Base-by-base conservation (phyloP, 2,888 invertebrate species). In the Proisotoma minuta region DNA sequence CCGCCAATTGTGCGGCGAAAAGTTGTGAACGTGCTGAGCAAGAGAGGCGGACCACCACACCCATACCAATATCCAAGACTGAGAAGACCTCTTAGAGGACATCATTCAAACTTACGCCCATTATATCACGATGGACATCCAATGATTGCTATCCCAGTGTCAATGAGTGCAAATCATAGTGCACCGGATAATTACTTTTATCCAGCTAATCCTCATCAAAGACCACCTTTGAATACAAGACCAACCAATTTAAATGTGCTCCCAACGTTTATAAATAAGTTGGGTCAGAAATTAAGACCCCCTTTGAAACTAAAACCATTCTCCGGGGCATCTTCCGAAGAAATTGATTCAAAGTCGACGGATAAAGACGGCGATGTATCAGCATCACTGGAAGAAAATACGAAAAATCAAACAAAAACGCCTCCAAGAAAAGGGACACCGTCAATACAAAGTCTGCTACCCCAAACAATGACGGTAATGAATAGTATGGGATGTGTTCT, bases 401-500 rank as follows among this genome's bases (percentile, higher is more conserved):
- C 26, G 27, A 26, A 43, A 20, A n/a, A 43, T n/a, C 34, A 52
- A 12, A 26, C n/a, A 4, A 18, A 29, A 3, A 57, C 39, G 26
- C 62, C 57, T 29, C 57, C 57, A 5, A 50, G 50, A 18, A 8
- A 40, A 1, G 57, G 61, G 10, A 50, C 22, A 12, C 39, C 28
- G 4, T 34, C 39, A 2, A 5, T 57, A n/a, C 52, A 23, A 27
- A 59, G 50, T n/a, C 29, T 68, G 10, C 48, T 62, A 4, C 62
- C 68, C 2, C 68, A 60, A 34, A 59, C 62, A 18, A 58, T 43
- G 24, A 65, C 62, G n/a, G 62, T 68, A 2, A 34, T 68, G 3
- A 59, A 64, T 23, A 65, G 65, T 10, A 68, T 68, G 68, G 62
- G 64, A 23, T 68, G 68, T 28, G 64, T 68, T 28, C 48, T 68